phyloP scores from a whole-genome alignment of 2,888 invertebrate genomes.

The Chymomyza procnemis region DNA sequence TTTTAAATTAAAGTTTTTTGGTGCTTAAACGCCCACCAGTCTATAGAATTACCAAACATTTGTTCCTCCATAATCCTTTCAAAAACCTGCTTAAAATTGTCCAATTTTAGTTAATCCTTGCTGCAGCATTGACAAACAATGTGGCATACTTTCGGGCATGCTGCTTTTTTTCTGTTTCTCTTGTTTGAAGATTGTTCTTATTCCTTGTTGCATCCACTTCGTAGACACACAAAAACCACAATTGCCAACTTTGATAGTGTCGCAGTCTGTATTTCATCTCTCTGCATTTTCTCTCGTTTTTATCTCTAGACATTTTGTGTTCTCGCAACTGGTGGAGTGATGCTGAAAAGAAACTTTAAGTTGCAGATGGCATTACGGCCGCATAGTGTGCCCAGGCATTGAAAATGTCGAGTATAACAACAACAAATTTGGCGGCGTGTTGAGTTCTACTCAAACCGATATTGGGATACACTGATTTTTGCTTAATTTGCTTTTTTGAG shows the following conservation, averaged over 20 bases:
- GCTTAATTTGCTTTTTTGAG: too few relatives aligned
- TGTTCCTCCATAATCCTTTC: not conserved
- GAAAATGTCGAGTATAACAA: not conserved
- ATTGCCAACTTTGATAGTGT: slow-evolving; percentile 39
- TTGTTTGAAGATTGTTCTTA: not conserved
- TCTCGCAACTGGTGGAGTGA: not conserved
- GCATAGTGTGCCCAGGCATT: not conserved
- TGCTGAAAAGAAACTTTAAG: not conserved
- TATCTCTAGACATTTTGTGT: too few relatives aligned
- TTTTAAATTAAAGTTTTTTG: too few relatives aligned
- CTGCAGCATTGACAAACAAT: slow-evolving; percentile 26
- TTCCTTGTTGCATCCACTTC: slow-evolving; percentile 5
- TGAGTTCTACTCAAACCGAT: not conserved
- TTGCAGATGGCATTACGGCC: slow-evolving; percentile 21
- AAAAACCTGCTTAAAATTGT: slow-evolving; percentile 42
- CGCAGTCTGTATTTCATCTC: slow-evolving; percentile 23
- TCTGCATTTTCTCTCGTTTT: not conserved
- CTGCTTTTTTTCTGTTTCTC: slow-evolving; percentile 20
- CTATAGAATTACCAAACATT: not conserved
- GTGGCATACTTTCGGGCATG: slow-evolving; percentile 41
- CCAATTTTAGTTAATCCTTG: slow-evolving; percentile 15
- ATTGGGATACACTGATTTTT: not conserved
- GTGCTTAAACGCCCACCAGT: not conserved
- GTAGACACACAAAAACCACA: slow-evolving; percentile 21
- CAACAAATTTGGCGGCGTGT: not conserved